phyloP scores from a whole-genome alignment of 1,140 invertebrate species.

The Zaprionus camerounensis region DNA sequence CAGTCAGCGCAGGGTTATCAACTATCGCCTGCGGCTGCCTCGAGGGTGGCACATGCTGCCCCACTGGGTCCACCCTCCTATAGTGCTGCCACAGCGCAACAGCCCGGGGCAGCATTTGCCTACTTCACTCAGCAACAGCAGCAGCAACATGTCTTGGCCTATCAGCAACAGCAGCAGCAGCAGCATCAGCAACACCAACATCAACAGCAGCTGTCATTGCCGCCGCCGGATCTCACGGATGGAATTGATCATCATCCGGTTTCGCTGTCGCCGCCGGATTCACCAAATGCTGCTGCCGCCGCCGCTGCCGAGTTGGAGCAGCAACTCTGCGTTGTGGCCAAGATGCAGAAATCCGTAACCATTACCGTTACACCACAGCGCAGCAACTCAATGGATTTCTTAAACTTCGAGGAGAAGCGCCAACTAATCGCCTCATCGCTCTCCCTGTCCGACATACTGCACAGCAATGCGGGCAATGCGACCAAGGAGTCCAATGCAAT shows the following conservation, averaged over 20 bases:
- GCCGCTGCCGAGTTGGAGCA: constrained; percentile 61
- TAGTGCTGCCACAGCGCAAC: constrained; percentile 67
- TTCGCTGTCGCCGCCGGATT: constrained; percentile 65
- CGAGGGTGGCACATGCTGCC: constrained; percentile 63
- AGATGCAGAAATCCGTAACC: constrained; percentile 86
- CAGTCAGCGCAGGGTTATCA: constrained; percentile 58
- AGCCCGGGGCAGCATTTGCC: constrained; percentile 43
- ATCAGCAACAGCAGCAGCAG: constrained; percentile 65
- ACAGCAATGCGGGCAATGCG: constrained; percentile 86
- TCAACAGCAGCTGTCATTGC: constrained; percentile 47
- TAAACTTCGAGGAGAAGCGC: constrained; percentile 95
- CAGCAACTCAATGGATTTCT: constrained; percentile 93
- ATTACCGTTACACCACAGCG: constrained; percentile 88
- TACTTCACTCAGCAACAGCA: constrained; percentile 64
- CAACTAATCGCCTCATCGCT: constrained; percentile 94
- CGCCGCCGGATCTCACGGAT: constrained; percentile 51
- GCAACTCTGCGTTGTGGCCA: constrained; percentile 83
- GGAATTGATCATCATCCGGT: constrained; percentile 64
- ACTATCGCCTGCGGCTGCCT: constrained; percentile 66
- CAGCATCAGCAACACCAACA: constrained; percentile 52
- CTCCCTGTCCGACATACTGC: constrained; percentile 93
- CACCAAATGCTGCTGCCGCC: constrained; percentile 48
- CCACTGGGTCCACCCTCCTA: constrained; percentile 70
- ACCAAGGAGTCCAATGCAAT: constrained; percentile 54
- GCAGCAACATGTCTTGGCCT: constrained; percentile 41